Percentiles rank a stretch among this genome's conserved stretches.
Conservation (phyloP, 2,797 vertebrate species). For the Clamator glandarius region DNA sequence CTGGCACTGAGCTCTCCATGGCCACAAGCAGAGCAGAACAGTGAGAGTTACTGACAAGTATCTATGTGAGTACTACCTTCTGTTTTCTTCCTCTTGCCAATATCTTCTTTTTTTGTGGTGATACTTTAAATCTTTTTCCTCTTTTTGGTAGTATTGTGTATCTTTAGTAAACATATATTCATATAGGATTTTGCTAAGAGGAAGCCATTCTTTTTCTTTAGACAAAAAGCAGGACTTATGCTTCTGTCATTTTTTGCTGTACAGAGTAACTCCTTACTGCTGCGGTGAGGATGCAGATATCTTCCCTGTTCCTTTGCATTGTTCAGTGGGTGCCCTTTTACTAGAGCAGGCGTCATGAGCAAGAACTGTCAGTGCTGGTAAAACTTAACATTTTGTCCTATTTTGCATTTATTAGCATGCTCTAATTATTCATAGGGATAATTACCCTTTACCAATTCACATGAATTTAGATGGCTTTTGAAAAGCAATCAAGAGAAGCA, state of each 20-base stretch:
- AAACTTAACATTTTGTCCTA: slow-evolving; percentile 29
- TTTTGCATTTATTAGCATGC: slow-evolving; percentile 75
- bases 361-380: slow-evolving; percentile 30
- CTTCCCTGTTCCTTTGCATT: neutral
- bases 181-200: neutral
- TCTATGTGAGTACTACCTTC: accelerated
- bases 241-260: neutral
- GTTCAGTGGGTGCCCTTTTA: neutral
- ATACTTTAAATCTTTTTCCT: neutral
- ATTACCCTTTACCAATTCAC: slow-evolving; percentile 72
- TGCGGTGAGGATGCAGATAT: neutral
- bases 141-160: too few relatives aligned
- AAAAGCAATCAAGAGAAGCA: slow-evolving; percentile 76
- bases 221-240: neutral
- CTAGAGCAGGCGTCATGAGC: neutral
- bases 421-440: slow-evolving; percentile 77
- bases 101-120: too few relatives aligned
- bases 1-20: neutral
- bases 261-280: neutral
- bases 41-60: accelerated
- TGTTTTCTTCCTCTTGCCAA: neutral
- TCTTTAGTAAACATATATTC: neutral
- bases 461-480: slow-evolving; percentile 75
- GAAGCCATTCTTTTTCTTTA: neutral
- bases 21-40: accelerated